A percentile compares a stretch with the other conserved stretches of the same genome.
Evolutionary conservation across 2,888 invertebrate genomes (phyloP).

Genomic region (Platycheirus rosarum): DNA sequence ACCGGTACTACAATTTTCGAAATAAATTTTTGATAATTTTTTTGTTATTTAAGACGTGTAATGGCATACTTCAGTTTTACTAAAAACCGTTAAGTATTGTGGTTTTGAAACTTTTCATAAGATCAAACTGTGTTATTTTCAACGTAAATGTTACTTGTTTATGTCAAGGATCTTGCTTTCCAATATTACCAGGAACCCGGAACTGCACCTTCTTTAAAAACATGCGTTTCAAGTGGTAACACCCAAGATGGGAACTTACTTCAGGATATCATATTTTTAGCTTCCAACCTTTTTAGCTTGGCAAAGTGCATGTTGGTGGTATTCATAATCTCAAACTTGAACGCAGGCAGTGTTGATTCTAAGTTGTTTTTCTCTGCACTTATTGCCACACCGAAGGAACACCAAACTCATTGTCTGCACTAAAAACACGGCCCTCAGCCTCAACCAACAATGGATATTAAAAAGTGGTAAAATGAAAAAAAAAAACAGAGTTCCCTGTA

Average conservation of each 20-base stretch:
- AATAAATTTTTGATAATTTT: no score
- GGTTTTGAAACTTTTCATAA: no score
- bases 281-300: not conserved
- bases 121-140: no score
- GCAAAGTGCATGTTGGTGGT: slow-evolving; percentile 4
- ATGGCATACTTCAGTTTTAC: no score
- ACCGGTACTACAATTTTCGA: no score
- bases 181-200: no score
- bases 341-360: slow-evolving; percentile 19
- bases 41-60: no score
- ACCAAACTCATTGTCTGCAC: slow-evolving; percentile 48
- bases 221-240: no score
- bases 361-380: slow-evolving; percentile 46
- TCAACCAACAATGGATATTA: slow-evolving; percentile 52
- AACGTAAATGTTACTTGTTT: no score
- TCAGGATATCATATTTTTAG: not conserved
- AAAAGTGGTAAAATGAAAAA: slow-evolving; percentile 42
- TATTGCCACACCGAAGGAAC: slow-evolving; percentile 50
- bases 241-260: not conserved
- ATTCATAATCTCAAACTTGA: slow-evolving; percentile 4
- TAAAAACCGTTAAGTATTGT: no score
- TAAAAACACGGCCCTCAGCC: slow-evolving; percentile 31
- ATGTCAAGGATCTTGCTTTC: no score
- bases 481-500: slow-evolving; percentile 24
- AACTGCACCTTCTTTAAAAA: no score